These are phyloP conservation scores for Pelosia muscerda DNA, from an alignment of 2,888 invertebrate genomes.

Conservation along the genomic window DNA sequence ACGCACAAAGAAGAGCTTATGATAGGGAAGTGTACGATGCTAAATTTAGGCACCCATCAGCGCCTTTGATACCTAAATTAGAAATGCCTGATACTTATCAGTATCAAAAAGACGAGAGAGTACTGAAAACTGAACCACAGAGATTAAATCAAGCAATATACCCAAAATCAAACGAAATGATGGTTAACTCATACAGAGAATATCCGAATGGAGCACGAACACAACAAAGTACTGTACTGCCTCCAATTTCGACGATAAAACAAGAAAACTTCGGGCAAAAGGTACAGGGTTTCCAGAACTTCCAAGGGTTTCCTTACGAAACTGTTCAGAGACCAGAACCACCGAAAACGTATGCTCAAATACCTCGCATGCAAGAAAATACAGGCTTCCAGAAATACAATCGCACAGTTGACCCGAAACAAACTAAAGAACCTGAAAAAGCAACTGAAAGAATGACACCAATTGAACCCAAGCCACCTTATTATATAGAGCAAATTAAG, in stretches of 20 bases:
- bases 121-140: slow-evolving; percentile 69
- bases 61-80: slow-evolving; percentile 81
- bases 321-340: slow-evolving; percentile 62
- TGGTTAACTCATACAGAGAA: slow-evolving; percentile 67
- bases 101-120: slow-evolving; percentile 76
- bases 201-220: slow-evolving; percentile 69
- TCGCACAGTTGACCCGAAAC: slow-evolving; percentile 68
- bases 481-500: slow-evolving; percentile 84
- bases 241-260: slow-evolving; percentile 85
- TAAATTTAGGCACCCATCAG: slow-evolving; percentile 78
- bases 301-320: slow-evolving; percentile 72
- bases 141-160: slow-evolving; percentile 63
- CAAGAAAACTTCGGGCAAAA: slow-evolving; percentile 81
- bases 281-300: slow-evolving; percentile 70
- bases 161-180: slow-evolving; percentile 63
- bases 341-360: slow-evolving; percentile 65
- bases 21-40: slow-evolving; percentile 78
- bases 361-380: slow-evolving; percentile 71
- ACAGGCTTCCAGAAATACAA: slow-evolving; percentile 80
- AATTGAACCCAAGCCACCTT: slow-evolving; percentile 75
- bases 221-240: slow-evolving; percentile 74
- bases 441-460: slow-evolving; percentile 55
- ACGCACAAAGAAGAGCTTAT: slow-evolving; percentile 79
- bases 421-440: slow-evolving; percentile 62
- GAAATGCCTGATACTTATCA: slow-evolving; percentile 80